A percentile compares a stretch with the other conserved stretches of the same genome.
Evolutionary conservation across 2,113 vertebrate genomes (phyloP).

Genomic region (Corythornis vintsioides): DNA sequence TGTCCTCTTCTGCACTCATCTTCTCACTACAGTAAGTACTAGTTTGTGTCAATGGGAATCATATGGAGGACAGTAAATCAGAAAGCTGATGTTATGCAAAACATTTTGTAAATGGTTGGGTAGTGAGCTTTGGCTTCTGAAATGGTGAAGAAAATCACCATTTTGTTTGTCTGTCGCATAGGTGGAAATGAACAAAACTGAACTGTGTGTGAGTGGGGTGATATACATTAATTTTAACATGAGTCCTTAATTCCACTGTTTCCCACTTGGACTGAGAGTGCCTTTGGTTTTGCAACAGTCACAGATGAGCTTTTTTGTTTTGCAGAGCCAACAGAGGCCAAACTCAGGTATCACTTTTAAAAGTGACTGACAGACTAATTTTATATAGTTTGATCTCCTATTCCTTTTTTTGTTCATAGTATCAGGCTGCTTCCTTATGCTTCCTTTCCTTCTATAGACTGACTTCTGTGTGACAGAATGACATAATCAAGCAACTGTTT

Average conservation of each 20-base stretch:
- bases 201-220: background rate
- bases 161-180: background rate
- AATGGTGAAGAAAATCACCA: background rate
- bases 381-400: background rate
- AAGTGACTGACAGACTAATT: background rate
- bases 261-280: background rate
- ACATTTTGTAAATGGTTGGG: background rate
- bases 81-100: background rate
- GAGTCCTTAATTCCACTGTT: background rate
- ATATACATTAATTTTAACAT: background rate
- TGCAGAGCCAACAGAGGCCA: background rate
- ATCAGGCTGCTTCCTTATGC: background rate
- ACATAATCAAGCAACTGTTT: background rate
- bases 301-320: background rate
- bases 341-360: background rate
- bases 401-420: background rate
- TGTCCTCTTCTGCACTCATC: conserved; percentile 80
- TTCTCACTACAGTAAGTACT: conserved; percentile 86
- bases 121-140: background rate
- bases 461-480: background rate
- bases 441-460: background rate
- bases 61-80: background rate
- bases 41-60: background rate
- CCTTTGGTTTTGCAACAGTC: background rate
- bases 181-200: background rate